These are phyloP conservation scores for Entomobrya proxima DNA, from an alignment of 2,888 invertebrate species.

Conservation along the genomic window DNA sequence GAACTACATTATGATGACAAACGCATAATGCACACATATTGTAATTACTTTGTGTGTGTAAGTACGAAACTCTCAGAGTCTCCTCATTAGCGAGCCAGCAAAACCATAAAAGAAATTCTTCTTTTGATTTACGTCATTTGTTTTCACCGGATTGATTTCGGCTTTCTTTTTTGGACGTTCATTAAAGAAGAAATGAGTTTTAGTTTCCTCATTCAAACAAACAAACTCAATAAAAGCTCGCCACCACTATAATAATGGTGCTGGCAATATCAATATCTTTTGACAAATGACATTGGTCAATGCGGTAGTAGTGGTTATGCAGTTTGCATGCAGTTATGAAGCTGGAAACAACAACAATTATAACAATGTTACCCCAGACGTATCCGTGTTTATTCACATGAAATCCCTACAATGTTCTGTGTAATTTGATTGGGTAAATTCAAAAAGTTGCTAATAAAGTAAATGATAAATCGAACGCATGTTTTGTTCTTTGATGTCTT, in stretches of 20 bases:
- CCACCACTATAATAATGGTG: too few relatives aligned
- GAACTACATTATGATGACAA: neutral
- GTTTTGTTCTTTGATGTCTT: conserved; percentile 18
- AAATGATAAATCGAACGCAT: too few relatives aligned
- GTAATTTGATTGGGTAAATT: too few relatives aligned
- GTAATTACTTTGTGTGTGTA: conserved; percentile 27
- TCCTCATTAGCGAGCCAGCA: conserved; percentile 34
- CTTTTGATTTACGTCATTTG: neutral
- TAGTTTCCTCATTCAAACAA: neutral
- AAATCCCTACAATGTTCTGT: too few relatives aligned
- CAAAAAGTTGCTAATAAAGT: too few relatives aligned
- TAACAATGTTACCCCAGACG: too few relatives aligned
- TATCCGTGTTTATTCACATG: too few relatives aligned
- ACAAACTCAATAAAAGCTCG: too few relatives aligned
- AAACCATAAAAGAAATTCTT: neutral
- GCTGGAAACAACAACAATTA: too few relatives aligned
- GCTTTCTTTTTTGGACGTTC: conserved; percentile 12
- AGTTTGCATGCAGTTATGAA: too few relatives aligned
- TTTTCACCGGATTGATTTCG: conserved; percentile 9
- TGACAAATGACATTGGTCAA: neutral
- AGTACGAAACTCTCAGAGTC: neutral
- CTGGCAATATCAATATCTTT: neutral
- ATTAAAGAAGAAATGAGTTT: conserved; percentile 43
- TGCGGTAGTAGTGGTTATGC: too few relatives aligned
- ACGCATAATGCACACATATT: conserved; percentile 20